Evolutionary conservation across 2,797 vertebrate species (phyloP).

Genomic region (Pelodytes ibericus): DNA sequence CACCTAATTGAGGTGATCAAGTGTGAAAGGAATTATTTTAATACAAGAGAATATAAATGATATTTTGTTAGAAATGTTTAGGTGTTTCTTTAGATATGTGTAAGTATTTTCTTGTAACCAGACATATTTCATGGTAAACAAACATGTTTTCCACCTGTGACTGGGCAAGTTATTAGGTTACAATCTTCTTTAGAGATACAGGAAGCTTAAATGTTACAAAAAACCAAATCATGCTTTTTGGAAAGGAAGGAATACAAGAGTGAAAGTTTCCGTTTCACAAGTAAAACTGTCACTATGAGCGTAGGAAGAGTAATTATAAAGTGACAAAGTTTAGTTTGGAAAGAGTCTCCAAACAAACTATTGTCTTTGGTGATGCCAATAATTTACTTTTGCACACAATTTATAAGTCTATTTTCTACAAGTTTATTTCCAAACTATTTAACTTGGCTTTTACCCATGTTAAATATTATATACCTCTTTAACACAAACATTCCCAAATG

Average conservation of each 20-base stretch:
- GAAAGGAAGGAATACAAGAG: neutral
- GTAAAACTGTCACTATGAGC: neutral
- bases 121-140: neutral
- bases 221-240: neutral
- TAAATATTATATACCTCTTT: too few relatives aligned
- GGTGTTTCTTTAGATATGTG: too few relatives aligned
- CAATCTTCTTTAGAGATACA: neutral
- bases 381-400: too few relatives aligned
- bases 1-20: too few relatives aligned
- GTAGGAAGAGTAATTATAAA: neutral
- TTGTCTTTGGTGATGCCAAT: neutral
- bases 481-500: too few relatives aligned
- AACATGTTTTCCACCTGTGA: neutral
- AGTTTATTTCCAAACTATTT: too few relatives aligned
- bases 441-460: too few relatives aligned
- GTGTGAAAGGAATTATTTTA: too few relatives aligned
- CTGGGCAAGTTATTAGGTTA: neutral
- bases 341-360: neutral
- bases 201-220: neutral
- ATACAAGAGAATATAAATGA: too few relatives aligned
- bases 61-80: too few relatives aligned
- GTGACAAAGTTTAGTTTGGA: neutral
- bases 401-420: too few relatives aligned
- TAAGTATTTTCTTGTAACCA: neutral
- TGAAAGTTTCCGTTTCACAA: neutral